Base-by-base conservation (phyloP, 2,113 vertebrate species). In the Rhagologus leucostigma region DNA sequence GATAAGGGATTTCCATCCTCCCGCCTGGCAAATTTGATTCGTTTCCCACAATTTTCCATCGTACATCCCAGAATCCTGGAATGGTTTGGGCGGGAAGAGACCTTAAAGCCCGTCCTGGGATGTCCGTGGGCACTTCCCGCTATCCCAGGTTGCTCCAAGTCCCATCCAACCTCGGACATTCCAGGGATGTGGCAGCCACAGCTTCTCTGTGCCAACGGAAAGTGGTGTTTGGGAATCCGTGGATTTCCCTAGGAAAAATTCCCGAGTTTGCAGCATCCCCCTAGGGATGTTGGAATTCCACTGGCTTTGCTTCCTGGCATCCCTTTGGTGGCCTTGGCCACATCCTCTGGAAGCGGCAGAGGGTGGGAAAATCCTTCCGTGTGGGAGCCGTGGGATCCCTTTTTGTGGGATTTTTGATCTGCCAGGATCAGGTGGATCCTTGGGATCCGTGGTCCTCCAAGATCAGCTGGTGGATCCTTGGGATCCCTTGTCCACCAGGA, bases 351-450 rank as follows among this genome's bases (percentile, higher is more conserved):
- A 42, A 84, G 24, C 20, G 32, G 47, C 4, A 0, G 39, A 24
- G n/a, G 22, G 35, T 1, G 3, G 64, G 23, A 42, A 60, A 32
- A 13, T 42, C 50, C 30, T 52, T 52, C 30, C 1, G 6, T 12
- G 13, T n/a, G 0, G 1, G 50, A 57, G 18, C 22, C 0, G 1
- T 29, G 7, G 7, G 3, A 67, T 37, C 30, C 44, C 41, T 29
- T 22, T 35, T 7, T 23, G 16, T 35, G 33, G 56, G 56, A 35
- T 35, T 57, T n/a, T 35, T 35, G 56, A 14, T 16, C 22, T 35
- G 14, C 55, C 4, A 21, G 19, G 32, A 11, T 7, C n/a, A 46
- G 50, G 46, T 6, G 47, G 30, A 8, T 27, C 60, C 62, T 32
- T 17, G 33, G 57, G 35, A 37, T 50, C 33, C 19, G 5, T 10